Evolutionary conservation across 2,888 invertebrate genomes (phyloP).

Genomic region (Trichacis sp.): DNA sequence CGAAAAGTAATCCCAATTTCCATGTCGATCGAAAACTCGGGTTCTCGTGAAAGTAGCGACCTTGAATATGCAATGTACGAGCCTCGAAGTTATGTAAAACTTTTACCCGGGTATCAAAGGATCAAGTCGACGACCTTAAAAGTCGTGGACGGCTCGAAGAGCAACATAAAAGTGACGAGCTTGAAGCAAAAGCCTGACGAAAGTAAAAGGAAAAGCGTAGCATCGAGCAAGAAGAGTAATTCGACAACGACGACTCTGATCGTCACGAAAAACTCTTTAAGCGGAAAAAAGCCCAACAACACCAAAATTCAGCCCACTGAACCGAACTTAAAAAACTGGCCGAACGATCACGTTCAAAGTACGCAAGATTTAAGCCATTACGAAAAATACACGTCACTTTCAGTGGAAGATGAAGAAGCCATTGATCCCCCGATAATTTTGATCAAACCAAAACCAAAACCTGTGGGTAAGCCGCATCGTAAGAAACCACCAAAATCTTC

Average conservation of each 20-base stretch:
- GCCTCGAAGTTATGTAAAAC: conserved; percentile 5
- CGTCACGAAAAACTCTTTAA: background rate
- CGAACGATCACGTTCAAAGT: conserved; percentile 53
- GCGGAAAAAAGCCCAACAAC: background rate
- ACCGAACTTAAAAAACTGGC: conserved; percentile 57
- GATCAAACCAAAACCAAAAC: background rate
- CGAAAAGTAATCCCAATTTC: background rate
- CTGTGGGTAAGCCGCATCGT: conserved; percentile 5
- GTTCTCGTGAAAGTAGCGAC: background rate
- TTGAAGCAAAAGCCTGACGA: background rate
- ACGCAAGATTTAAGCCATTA: conserved; percentile 58
- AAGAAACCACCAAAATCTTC: conserved; percentile 22
- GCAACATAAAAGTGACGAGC: background rate
- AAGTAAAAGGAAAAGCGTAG: background rate
- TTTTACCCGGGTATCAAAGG: conserved; percentile 9
- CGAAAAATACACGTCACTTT: conserved; percentile 58
- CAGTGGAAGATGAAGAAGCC: conserved; percentile 22
- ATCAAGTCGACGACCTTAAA: conserved; percentile 20
- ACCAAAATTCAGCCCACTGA: background rate
- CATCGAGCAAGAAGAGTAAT: background rate
- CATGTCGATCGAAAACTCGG: background rate
- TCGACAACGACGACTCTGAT: background rate
- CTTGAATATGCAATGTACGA: background rate
- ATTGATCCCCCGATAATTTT: background rate
- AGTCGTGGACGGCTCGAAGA: conserved; percentile 15